Evolutionary conservation across 1,140 invertebrate genomes (phyloP), one percentile per base, ranked within the genome.

Genomic region (Cephus cinctus): DNA sequence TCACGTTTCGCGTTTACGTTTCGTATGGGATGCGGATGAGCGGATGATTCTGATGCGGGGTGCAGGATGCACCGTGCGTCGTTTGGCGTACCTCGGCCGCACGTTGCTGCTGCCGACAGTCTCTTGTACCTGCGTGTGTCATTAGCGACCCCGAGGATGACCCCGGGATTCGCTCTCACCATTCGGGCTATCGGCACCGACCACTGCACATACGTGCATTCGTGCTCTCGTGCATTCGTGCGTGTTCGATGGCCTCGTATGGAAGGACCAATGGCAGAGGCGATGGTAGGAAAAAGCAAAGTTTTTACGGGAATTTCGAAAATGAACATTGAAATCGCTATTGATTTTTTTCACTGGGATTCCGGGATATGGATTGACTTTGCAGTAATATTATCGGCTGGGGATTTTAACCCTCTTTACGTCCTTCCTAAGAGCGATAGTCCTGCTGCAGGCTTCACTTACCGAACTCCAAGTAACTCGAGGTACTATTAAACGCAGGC

Each of bases 401-500:
- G n/a, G n/a, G n/a, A n/a, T n/a, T n/a, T n/a, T n/a, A n/a, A n/a
- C n/a, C n/a, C n/a, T n/a, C n/a, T n/a, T n/a, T n/a, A n/a, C n/a
- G n/a, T n/a, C n/a, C n/a, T n/a, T n/a, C n/a, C n/a, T n/a, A n/a
- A n/a, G n/a, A 59, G 59, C 63, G 65, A 67, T 69, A 61, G 52
- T 60, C 53, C 64, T 69, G 56, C 59, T 59, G 54, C 58, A 58
- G 58, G 54, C 52, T 50, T 62, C 54, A 60, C 61, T 69, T 61
- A 61, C 61, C 63, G 61, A 69, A 63, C 66, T 69, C 56, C 63
- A 65, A 67, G 59, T 67, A 70, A 71, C 68, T 67, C 58, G 59
- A 64, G 63, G 64, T 59, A 67, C 70, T 74, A 71, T 74, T 74
- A 75, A 75, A 72, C 65, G 69, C 68, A 74, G 70, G 70, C 70